Evolutionary conservation across 2,797 vertebrate genomes (phyloP).

Genomic region (Acanthopagrus latus): DNA sequence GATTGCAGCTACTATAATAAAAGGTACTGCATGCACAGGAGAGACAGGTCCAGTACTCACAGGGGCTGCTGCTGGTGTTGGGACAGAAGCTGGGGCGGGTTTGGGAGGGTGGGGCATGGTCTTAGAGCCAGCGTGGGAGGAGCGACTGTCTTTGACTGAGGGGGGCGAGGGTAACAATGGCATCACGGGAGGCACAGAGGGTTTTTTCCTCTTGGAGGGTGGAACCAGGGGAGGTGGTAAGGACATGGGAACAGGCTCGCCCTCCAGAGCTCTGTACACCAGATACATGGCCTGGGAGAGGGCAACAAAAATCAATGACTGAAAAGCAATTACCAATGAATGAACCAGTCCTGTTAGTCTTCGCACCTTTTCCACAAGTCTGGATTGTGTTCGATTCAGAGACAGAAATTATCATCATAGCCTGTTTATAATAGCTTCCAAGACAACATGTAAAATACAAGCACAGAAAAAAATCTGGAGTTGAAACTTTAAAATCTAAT

Average conservation of each 20-base stretch:
- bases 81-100: constrained; percentile 75
- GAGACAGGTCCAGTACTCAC: constrained; percentile 78
- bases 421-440: constrained; percentile 7
- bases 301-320: constrained; percentile 41
- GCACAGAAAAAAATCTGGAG: not conserved
- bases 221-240: constrained; percentile 94
- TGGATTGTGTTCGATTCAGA: constrained; percentile 22
- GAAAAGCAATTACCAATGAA: constrained; percentile 43
- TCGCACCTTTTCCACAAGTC: constrained; percentile 31
- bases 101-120: constrained; percentile 89
- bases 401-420: constrained; percentile 18
- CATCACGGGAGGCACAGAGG: constrained; percentile 85
- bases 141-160: constrained; percentile 90
- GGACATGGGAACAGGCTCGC: constrained; percentile 96
- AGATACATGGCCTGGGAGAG: constrained; percentile 95
- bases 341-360: no score
- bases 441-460: not conserved
- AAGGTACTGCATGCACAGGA: constrained; percentile 34
- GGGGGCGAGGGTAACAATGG: constrained; percentile 90
- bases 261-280: constrained; percentile 98
- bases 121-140: constrained; percentile 87
- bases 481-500: not conserved
- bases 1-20: constrained; percentile 17
- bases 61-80: constrained; percentile 82
- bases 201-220: constrained; percentile 95